A percentile compares a stretch with the other conserved stretches of the same genome.
phyloP scores from a whole-genome alignment of 64 coral and sea anemone genomes.

The Pocillopora damicornis region DNA sequence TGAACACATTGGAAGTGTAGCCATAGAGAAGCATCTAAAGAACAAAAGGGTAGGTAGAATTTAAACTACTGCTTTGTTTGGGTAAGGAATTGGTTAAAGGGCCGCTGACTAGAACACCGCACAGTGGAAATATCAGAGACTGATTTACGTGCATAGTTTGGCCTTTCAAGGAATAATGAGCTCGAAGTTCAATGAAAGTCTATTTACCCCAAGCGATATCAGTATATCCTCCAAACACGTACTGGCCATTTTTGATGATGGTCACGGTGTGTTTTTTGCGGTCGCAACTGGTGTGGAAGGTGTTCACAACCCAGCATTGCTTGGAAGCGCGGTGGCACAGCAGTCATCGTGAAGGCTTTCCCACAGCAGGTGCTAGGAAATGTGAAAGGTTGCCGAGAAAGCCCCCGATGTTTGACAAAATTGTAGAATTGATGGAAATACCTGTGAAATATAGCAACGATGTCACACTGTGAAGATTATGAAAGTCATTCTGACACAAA shows the following conservation, averaged over 20 bases:
- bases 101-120: too few relatives aligned
- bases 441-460: too few relatives aligned
- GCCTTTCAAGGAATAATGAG: background rate
- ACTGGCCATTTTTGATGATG: background rate
- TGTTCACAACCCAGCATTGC: background rate
- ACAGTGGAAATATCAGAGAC: too few relatives aligned
- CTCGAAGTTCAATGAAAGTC: background rate
- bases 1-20: background rate
- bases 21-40: background rate
- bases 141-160: background rate
- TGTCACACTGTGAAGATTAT: too few relatives aligned
- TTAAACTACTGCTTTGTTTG: too few relatives aligned
- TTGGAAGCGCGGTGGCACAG: background rate
- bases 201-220: conserved; percentile 31
- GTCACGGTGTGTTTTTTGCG: background rate
- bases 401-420: too few relatives aligned
- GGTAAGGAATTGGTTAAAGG: background rate
- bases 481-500: too few relatives aligned
- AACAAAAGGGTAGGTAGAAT: background rate
- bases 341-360: background rate
- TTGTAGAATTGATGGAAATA: too few relatives aligned
- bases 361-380: background rate
- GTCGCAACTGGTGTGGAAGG: background rate
- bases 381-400: background rate
- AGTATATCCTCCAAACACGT: conserved; percentile 21